phyloP scores from a whole-genome alignment of 2,113 vertebrate species.

The Neodon shergylaensis region DNA sequence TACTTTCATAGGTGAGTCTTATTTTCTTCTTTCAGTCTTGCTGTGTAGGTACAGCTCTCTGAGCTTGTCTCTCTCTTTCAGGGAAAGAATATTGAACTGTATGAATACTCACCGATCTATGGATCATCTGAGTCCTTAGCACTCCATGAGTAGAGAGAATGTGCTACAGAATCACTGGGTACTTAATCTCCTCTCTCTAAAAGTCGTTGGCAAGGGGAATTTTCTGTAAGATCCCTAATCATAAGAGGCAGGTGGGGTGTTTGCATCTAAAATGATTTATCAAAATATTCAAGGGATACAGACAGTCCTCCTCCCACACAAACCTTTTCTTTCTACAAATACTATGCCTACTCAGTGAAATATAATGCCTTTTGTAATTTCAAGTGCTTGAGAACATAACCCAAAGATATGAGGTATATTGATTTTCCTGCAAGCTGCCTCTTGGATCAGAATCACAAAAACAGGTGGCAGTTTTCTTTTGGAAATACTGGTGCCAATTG shows the following conservation, averaged over 20 bases:
- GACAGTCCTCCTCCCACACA: neutral
- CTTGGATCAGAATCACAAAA: too few relatives aligned
- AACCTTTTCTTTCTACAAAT: neutral
- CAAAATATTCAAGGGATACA: neutral
- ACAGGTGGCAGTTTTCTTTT: neutral
- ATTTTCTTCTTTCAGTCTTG: neutral
- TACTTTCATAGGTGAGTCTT: neutral
- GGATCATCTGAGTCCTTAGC: too few relatives aligned
- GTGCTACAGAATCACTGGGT: too few relatives aligned
- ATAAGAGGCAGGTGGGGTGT: too few relatives aligned
- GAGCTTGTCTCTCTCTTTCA: neutral
- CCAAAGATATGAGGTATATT: neutral
- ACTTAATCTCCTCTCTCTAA: neutral
- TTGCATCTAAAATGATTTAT: neutral
- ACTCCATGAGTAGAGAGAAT: too few relatives aligned
- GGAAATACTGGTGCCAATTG: neutral
- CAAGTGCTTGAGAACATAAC: neutral
- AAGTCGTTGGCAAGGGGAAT: neutral
- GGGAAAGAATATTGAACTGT: too few relatives aligned
- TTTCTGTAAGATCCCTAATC: neutral
- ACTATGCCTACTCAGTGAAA: neutral
- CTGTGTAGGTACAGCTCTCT: neutral
- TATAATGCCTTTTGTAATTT: neutral
- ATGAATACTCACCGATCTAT: neutral
- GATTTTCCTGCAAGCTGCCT: neutral